Evolutionary conservation across 1,140 invertebrate species (phyloP), one percentile per base, ranked within the genome.

Genomic region (Araneus ventricosus): DNA sequence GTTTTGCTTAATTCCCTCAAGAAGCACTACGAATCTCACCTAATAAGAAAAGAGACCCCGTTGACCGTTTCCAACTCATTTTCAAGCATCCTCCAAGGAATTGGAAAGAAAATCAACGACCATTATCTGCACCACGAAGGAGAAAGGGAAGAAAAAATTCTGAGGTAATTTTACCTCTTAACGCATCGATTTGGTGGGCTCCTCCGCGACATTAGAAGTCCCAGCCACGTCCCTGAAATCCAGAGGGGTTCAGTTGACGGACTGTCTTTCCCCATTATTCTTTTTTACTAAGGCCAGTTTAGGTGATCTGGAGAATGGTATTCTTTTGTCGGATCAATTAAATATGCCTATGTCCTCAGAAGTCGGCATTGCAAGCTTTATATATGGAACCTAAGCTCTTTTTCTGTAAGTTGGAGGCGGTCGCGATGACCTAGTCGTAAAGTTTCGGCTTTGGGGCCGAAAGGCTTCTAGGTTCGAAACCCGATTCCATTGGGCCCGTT

Each of bases 21-120:
- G 59, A 63, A 63, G 24, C 59, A 24, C 59, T 6, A 63, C 59
- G n/a, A 7, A 63, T 63, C 59, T 63, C 24, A 63, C 59, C 24
- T 7, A 63, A 63, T 63, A 63, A 63, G 22, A 4, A 63, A 63
- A 63, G 59, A 63, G 59, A n/a, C 59, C 59, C 59, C 22, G 59
- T 63, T 63, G 59, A 63, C 59, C 59, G 59, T 63, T 63, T 63
- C 59, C 59, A 63, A n/a, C 59, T 63, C 59, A 63, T 63, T 63
- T 63, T n/a, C 59, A 20, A n/a, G 59, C n/a, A 2, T 7, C 20
- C 59, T 63, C 59, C 59, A 63, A 22, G 59, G 59, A 63, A 63
- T 63, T n/a, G 59, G 59, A 6, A n/a, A 63, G 59, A 63, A 63
- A 63, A 63, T 63, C 59, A 63, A 6, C 59, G n/a, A 63, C 59